These are phyloP conservation scores for Ormyrus labotus DNA, from an alignment of 2,888 invertebrate species.

Conservation along the genomic window DNA sequence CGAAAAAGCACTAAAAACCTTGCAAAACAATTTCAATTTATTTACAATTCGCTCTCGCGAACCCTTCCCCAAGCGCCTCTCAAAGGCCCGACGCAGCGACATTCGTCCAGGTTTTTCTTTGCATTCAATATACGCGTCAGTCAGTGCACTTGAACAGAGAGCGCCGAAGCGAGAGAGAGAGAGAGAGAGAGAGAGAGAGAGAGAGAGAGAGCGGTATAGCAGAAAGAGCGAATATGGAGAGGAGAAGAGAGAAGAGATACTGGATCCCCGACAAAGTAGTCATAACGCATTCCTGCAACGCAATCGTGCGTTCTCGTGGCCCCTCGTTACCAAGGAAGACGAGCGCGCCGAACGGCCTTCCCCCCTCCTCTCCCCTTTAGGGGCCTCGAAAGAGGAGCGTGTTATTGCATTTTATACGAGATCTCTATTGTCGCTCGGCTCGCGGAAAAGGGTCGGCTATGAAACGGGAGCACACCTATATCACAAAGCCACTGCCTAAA, in stretches of 20 bases:
- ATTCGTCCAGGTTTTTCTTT: background rate
- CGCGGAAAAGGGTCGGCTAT: slow-evolving; percentile 48
- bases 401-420: slow-evolving; percentile 66
- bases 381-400: slow-evolving; percentile 61
- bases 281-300: slow-evolving; percentile 72
- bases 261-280: slow-evolving; percentile 72
- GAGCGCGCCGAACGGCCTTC: slow-evolving; percentile 27
- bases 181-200: slow-evolving; percentile 33
- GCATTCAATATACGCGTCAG: background rate
- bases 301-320: slow-evolving; percentile 68
- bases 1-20: too few relatives aligned
- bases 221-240: slow-evolving; percentile 35
- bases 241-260: slow-evolving; percentile 57
- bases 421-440: slow-evolving; percentile 57
- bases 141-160: slow-evolving; percentile 41
- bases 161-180: slow-evolving; percentile 10
- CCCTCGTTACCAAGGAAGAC: slow-evolving; percentile 67
- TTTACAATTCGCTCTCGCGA: too few relatives aligned
- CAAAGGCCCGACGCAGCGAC: too few relatives aligned
- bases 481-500: slow-evolving; percentile 45
- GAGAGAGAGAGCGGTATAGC: slow-evolving; percentile 17
- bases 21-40: too few relatives aligned
- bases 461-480: slow-evolving; percentile 39
- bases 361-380: background rate
- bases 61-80: too few relatives aligned